Evolutionary conservation across 2,113 vertebrate species (phyloP).

Genomic region (Hyperopisus bebe): DNA sequence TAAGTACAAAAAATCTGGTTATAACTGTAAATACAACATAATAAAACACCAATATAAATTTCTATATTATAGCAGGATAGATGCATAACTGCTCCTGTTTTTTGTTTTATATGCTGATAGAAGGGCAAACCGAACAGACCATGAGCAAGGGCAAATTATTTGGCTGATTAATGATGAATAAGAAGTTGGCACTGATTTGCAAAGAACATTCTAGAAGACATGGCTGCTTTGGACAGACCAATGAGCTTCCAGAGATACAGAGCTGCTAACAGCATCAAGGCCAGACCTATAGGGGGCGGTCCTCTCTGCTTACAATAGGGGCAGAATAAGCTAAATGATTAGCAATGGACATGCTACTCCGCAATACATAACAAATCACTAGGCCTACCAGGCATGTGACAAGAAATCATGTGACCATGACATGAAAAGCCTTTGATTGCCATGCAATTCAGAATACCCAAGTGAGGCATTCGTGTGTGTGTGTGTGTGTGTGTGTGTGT

Average conservation of each 20-base stretch:
- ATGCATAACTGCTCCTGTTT: not conserved
- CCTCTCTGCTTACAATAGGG: not conserved
- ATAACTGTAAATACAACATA: not conserved
- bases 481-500: slow-evolving; percentile 15
- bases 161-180: slow-evolving; percentile 7
- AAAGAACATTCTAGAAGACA: not conserved
- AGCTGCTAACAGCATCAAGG: not conserved
- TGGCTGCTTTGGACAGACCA: not conserved
- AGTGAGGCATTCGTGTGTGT: not conserved
- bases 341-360: not conserved
- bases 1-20: not conserved
- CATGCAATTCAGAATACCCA: not conserved
- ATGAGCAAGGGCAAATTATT: not conserved
- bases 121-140: not conserved
- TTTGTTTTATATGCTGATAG: not conserved
- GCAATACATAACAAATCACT: not conserved
- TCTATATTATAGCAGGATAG: not conserved
- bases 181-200: not conserved
- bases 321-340: not conserved
- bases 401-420: not conserved
- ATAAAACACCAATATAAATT: not conserved
- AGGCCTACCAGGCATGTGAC: not conserved
- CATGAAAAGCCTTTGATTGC: not conserved
- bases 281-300: not conserved
- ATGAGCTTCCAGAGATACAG: not conserved